Conservation (phyloP, 2,797 vertebrate species). For the Chromobotia macracanthus region DNA sequence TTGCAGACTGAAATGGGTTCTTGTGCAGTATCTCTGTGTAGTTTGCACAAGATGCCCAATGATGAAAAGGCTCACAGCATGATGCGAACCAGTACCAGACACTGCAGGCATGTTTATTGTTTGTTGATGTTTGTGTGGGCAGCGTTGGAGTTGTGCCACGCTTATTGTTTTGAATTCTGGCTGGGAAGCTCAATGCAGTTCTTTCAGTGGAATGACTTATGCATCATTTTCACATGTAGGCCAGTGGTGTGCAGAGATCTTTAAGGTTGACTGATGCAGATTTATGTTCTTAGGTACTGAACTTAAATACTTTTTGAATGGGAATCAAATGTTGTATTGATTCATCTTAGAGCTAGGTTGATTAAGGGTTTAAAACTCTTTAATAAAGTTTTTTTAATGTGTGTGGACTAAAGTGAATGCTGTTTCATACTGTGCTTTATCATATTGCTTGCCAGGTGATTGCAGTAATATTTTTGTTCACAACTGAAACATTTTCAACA, state of each 20-base stretch:
- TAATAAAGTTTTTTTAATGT: too few species aligned
- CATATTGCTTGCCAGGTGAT: too few species aligned
- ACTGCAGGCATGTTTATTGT: background rate
- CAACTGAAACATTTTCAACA: too few species aligned
- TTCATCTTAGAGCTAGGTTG: background rate
- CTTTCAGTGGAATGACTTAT: background rate
- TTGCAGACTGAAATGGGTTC: background rate
- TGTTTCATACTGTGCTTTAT: too few species aligned
- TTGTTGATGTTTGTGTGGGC: slow-evolving; percentile 20
- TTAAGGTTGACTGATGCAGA: background rate
- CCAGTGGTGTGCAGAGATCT: background rate
- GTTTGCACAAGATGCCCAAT: background rate
- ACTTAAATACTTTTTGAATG: too few species aligned
- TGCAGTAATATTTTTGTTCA: too few species aligned
- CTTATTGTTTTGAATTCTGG: slow-evolving; percentile 7
- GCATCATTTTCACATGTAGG: background rate
- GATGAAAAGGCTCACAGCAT: background rate
- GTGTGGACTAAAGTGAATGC: too few species aligned
- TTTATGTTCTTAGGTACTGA: background rate
- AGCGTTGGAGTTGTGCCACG: slow-evolving; percentile 1
- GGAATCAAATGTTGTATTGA: background rate
- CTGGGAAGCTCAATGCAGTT: background rate
- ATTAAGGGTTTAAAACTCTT: background rate
- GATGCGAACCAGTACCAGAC: background rate
- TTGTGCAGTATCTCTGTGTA: background rate